phyloP scores from a whole-genome alignment of 2,888 invertebrate genomes.

The Ceriagrion tenellum region DNA sequence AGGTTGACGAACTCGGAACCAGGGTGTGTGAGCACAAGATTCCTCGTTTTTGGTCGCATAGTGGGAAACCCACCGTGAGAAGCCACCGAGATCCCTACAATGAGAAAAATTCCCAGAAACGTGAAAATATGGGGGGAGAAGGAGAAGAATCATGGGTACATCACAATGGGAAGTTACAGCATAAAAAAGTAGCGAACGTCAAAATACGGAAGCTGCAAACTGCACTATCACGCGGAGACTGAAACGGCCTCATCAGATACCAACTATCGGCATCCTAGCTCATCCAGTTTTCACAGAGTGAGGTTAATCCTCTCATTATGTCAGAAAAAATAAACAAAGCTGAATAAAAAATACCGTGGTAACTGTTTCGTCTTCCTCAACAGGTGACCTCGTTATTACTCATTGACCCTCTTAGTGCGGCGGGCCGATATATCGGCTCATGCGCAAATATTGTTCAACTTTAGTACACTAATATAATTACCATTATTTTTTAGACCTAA shows the following conservation, averaged over 20 bases:
- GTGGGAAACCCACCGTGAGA: constrained; percentile 37
- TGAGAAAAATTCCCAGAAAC: constrained; percentile 3
- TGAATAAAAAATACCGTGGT: background rate
- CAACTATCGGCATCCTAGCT: background rate
- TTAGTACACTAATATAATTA: too few relatives aligned
- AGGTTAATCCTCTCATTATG: background rate
- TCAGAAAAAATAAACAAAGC: background rate
- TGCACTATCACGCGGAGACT: constrained; percentile 2
- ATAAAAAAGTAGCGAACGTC: background rate
- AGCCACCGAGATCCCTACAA: background rate
- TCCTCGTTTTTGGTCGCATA: background rate
- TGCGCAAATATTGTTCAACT: too few relatives aligned
- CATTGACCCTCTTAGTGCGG: too few relatives aligned
- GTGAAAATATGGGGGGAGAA: background rate
- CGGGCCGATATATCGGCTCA: too few relatives aligned
- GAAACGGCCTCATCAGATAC: background rate
- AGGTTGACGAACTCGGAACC: background rate
- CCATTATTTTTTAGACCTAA: too few relatives aligned
- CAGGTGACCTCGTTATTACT: too few relatives aligned
- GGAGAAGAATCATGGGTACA: background rate
- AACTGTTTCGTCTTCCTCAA: too few relatives aligned
- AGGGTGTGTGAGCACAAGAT: background rate
- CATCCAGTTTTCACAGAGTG: background rate
- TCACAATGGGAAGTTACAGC: constrained; percentile 13
- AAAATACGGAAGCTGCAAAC: constrained; percentile 14